Evolutionary conservation across 2,888 invertebrate genomes (phyloP).

Genomic region (Acanthacorydalis orientalis): DNA sequence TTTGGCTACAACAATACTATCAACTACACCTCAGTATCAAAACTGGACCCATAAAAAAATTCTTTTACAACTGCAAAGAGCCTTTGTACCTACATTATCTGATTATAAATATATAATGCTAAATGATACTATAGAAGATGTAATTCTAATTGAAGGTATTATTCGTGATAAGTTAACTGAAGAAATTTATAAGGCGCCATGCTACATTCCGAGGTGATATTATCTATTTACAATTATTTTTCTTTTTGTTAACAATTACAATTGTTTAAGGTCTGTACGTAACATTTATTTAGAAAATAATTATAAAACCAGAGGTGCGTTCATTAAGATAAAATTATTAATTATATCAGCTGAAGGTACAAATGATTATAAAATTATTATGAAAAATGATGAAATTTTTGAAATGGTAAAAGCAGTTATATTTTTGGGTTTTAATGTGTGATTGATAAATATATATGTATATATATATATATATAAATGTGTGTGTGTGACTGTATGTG

Average conservation of each 20-base stretch:
- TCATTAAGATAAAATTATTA: slow-evolving; percentile 29
- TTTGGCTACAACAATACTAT: slow-evolving; percentile 32
- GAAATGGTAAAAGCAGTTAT: slow-evolving; percentile 25
- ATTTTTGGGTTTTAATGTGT: slow-evolving; percentile 14
- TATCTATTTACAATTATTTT: slow-evolving; percentile 15
- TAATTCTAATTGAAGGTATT: slow-evolving; percentile 36
- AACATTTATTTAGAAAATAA: too few relatives aligned
- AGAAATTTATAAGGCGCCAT: slow-evolving; percentile 37
- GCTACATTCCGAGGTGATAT: slow-evolving; percentile 34
- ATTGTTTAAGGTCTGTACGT: too few relatives aligned
- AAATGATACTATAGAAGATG: slow-evolving; percentile 37
- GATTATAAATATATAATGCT: slow-evolving; percentile 34
- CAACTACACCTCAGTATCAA: slow-evolving; percentile 33
- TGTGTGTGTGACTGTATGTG: too few relatives aligned
- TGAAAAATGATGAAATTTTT: slow-evolving; percentile 25
- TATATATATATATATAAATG: too few relatives aligned
- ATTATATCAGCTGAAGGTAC: slow-evolving; percentile 29
- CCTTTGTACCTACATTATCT: slow-evolving; percentile 14
- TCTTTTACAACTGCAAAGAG: too few relatives aligned
- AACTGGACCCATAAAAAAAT: slow-evolving; percentile 21
- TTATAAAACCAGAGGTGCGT: slow-evolving; percentile 10
- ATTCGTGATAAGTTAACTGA: slow-evolving; percentile 34
- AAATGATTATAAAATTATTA: slow-evolving; percentile 32
- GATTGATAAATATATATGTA: too few relatives aligned
- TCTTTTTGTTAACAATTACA: too few relatives aligned